phyloP scores from a whole-genome alignment of 1,140 invertebrate genomes.

The Tribolium madens region DNA sequence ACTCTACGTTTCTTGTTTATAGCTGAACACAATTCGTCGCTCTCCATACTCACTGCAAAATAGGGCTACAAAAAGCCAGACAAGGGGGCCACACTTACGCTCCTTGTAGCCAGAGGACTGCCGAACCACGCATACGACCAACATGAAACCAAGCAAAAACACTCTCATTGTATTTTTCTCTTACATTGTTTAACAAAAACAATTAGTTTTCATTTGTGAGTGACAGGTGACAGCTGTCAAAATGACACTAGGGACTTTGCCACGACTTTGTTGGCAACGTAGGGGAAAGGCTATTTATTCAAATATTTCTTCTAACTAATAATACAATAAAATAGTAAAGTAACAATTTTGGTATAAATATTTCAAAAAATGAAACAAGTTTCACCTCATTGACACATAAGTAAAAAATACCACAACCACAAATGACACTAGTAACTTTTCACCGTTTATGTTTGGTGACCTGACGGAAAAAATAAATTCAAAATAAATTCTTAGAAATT shows the following conservation, averaged over 20 bases:
- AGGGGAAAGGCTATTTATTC: too few species aligned
- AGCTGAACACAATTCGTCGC: conserved; percentile 42
- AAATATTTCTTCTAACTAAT: too few species aligned
- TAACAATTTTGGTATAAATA: too few species aligned
- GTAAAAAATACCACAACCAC: too few species aligned
- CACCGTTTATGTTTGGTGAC: too few species aligned
- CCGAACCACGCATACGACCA: background rate
- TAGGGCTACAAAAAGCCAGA: background rate
- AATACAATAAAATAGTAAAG: too few species aligned
- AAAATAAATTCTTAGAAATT: too few species aligned
- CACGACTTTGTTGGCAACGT: too few species aligned
- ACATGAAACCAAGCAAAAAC: background rate
- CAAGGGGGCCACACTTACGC: background rate
- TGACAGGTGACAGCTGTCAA: background rate
- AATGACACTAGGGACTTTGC: background rate
- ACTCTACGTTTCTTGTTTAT: conserved; percentile 46
- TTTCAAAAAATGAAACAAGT: too few species aligned
- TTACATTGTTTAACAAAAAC: background rate
- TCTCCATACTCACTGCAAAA: conserved; percentile 45
- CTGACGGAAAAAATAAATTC: too few species aligned
- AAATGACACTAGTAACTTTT: too few species aligned
- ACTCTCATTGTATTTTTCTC: background rate
- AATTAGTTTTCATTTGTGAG: background rate
- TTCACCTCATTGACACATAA: too few species aligned
- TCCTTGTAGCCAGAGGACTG: background rate